Conservation (phyloP, 1,140 invertebrate genomes). For the Frieseomelitta varia region DNA sequence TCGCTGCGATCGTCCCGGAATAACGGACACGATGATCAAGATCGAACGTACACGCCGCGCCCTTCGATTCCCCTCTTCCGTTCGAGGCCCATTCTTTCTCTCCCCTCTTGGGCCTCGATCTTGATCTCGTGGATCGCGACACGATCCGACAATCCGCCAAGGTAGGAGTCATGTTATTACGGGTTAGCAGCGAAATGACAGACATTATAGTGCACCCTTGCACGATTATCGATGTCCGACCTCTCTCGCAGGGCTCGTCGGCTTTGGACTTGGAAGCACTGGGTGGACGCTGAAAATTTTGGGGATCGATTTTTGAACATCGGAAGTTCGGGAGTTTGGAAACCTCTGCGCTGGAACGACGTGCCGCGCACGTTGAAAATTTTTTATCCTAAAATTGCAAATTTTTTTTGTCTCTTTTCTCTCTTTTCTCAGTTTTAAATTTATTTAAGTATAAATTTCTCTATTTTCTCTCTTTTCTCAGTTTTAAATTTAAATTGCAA, state of each 20-base stretch:
- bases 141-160: constrained; percentile 36
- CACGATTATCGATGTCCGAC: background rate
- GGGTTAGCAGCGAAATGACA: constrained; percentile 45
- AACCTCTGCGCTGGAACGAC: too few species aligned
- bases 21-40: constrained; percentile 54
- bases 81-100: constrained; percentile 6
- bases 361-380: too few species aligned
- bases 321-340: too few species aligned
- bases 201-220: constrained; percentile 24
- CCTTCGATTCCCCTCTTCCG: constrained; percentile 16
- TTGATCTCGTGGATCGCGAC: constrained; percentile 40
- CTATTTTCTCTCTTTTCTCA: too few species aligned
- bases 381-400: too few species aligned
- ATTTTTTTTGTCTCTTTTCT: too few species aligned
- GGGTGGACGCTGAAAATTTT: too few species aligned
- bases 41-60: constrained; percentile 26
- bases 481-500: too few species aligned
- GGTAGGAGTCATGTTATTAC: constrained; percentile 49
- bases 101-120: background rate
- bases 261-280: background rate
- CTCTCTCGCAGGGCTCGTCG: background rate
- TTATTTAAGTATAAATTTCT: too few species aligned
- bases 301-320: too few species aligned
- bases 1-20: constrained; percentile 48
- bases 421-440: too few species aligned